Percentiles rank a stretch among this genome's conserved stretches.
These are phyloP conservation scores for Cheilosia grossa DNA, from an alignment of 2,888 invertebrate species.

Conservation along the genomic window DNA sequence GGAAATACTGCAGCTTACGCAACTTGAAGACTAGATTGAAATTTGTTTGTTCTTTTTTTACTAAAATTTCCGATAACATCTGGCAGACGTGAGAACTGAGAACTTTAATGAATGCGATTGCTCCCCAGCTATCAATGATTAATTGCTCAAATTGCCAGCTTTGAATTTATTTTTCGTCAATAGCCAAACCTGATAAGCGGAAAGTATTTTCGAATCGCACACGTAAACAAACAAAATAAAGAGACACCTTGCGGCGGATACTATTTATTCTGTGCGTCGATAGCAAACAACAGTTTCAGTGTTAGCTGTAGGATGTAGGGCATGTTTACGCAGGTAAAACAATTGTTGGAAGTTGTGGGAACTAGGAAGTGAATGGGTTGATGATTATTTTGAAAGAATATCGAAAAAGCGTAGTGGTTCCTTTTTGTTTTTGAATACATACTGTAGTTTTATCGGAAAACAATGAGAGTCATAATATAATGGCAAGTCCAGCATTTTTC, in stretches of 20 bases:
- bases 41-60: neutral
- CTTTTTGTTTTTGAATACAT: no score
- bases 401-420: no score
- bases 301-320: no score
- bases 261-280: no score
- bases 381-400: no score
- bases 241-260: neutral
- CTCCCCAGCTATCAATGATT: slow-evolving; percentile 16
- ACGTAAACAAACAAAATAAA: slow-evolving; percentile 21
- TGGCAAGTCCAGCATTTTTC: no score
- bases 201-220: neutral
- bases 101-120: neutral
- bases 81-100: slow-evolving; percentile 24
- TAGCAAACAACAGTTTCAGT: no score
- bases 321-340: neutral
- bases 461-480: no score
- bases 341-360: neutral
- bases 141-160: slow-evolving; percentile 6
- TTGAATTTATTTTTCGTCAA: neutral
- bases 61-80: neutral
- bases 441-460: no score
- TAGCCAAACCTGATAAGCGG: neutral
- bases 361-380: neutral
- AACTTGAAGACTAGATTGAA: slow-evolving; percentile 7
- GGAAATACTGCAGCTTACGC: neutral